A percentile compares a stretch with the other conserved stretches of the same genome.
Conservation (phyloP, 2,888 invertebrate species). For the Morpho achilles region DNA sequence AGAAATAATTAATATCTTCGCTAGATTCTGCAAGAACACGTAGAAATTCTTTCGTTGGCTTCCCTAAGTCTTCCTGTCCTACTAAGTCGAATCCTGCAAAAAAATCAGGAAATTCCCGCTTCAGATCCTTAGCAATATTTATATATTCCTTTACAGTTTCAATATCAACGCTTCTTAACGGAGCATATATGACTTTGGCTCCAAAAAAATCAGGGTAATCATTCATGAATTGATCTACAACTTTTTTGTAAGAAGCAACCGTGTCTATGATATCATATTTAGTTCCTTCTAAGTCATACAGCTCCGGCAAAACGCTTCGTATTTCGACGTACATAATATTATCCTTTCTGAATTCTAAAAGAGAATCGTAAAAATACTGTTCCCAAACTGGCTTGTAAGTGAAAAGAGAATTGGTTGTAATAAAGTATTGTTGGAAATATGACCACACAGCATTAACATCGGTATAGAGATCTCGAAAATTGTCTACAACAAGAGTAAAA, state of each 20-base stretch:
- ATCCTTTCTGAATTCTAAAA: conserved; percentile 82
- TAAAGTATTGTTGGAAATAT: conserved; percentile 78
- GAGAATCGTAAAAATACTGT: conserved; percentile 81
- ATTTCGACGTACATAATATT: conserved; percentile 86
- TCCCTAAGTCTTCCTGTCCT: conserved; percentile 87
- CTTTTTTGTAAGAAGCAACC: conserved; percentile 75
- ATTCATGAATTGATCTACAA: conserved; percentile 75
- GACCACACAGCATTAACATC: conserved; percentile 81
- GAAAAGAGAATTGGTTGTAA: conserved; percentile 69
- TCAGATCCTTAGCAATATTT: conserved; percentile 56
- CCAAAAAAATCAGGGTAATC: conserved; percentile 84
- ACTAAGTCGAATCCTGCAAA: conserved; percentile 91
- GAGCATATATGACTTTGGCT: conserved; percentile 84
- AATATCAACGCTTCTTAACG: conserved; percentile 66
- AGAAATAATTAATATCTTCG: conserved; percentile 81
- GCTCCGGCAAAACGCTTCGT: conserved; percentile 78
- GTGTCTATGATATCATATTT: conserved; percentile 73
- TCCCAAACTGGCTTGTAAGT: conserved; percentile 82
- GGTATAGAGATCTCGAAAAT: conserved; percentile 62
- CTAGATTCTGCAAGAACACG: conserved; percentile 70
- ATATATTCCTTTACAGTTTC: conserved; percentile 61
- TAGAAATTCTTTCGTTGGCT: conserved; percentile 79
- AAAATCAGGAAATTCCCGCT: conserved; percentile 80
- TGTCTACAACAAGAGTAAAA: conserved; percentile 76
- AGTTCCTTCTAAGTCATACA: conserved; percentile 84